phyloP scores from a whole-genome alignment of 2,888 invertebrate species.

The Lathronympha strigana region DNA sequence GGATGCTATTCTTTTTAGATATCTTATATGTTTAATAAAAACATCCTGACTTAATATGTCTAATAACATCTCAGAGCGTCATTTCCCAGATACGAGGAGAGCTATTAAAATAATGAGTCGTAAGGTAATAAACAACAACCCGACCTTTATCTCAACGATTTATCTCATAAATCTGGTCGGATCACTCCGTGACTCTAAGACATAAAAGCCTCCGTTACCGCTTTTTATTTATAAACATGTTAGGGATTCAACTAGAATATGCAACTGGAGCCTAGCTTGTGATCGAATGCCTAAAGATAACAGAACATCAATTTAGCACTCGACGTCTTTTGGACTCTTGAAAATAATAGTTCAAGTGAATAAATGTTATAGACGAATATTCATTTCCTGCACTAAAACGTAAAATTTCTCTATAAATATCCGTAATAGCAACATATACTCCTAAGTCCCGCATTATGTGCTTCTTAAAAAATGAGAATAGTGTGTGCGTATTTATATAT shows the following conservation, averaged over 20 bases:
- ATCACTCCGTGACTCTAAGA: conserved; percentile 43
- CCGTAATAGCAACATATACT: background rate
- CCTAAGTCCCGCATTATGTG: no score
- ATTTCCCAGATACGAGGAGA: background rate
- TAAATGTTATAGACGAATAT: background rate
- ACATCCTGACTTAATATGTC: background rate
- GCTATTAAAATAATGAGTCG: conserved; percentile 31
- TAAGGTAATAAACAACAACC: conserved; percentile 41
- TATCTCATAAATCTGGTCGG: conserved; percentile 46
- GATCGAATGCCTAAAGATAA: background rate
- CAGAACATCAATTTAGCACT: background rate
- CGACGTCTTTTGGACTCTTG: background rate
- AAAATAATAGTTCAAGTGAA: background rate
- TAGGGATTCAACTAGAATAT: conserved; percentile 20
- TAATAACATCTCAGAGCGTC: background rate
- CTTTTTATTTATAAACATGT: conserved; percentile 45
- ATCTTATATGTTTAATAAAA: no score
- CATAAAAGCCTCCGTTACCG: conserved; percentile 41
- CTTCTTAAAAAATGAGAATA: no score
- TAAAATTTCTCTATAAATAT: background rate
- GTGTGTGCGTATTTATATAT: no score
- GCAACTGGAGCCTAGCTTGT: conserved; percentile 15
- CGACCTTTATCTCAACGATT: conserved; percentile 42
- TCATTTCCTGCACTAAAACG: background rate
- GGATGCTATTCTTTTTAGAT: no score